Evolutionary conservation across 1,140 invertebrate genomes (phyloP), one percentile per base, ranked within the genome.

Genomic region (Tetramorium alpestre): DNA sequence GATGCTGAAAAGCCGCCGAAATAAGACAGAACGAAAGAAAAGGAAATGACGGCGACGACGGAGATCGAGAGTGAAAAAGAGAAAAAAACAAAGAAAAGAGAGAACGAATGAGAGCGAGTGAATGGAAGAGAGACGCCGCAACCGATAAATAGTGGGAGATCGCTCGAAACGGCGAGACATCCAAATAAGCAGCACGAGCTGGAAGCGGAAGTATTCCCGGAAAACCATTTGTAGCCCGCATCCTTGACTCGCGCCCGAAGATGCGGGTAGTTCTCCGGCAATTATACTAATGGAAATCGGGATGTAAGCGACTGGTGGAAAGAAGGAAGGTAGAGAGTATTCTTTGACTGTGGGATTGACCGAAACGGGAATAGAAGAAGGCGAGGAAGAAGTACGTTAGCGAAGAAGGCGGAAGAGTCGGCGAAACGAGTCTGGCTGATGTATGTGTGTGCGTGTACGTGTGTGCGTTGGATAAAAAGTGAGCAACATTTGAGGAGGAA

Each of bases 201-300:
- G 87, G 72, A 81, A 88, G 89, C 89, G 93, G 92, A 76, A 92
- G 86, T 77, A 76, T 88, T 76, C 47, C 87, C 75, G 88, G 76
- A 73, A 80, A 87, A 87, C 47, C 73, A 73, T 90, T 84, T 89
- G 89, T 88, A 90, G 88, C 93, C 94, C 92, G 93, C 91, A 94
- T 94, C 90, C 73, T 90, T 81, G 78, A 88, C 75, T 65, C 80
- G 58, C n/a, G 51, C 69, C 77, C 73, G 73, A 90, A 91, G 93
- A 94, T 94, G 91, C 93, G 92, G 93, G 93, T 86, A 88, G 93
- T 94, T 93, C 92, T 91, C 89, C 87, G 91, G 92, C 93, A 95
- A 95, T 95, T 95, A 95, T 94, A 94, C 94, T 95, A 95, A 95
- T 95, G 94, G 94, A 95, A 91, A 93, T 93, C 87, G 89, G 86